Conservation (phyloP, 2,113 vertebrate species). For the Micronycteris hirsuta region DNA sequence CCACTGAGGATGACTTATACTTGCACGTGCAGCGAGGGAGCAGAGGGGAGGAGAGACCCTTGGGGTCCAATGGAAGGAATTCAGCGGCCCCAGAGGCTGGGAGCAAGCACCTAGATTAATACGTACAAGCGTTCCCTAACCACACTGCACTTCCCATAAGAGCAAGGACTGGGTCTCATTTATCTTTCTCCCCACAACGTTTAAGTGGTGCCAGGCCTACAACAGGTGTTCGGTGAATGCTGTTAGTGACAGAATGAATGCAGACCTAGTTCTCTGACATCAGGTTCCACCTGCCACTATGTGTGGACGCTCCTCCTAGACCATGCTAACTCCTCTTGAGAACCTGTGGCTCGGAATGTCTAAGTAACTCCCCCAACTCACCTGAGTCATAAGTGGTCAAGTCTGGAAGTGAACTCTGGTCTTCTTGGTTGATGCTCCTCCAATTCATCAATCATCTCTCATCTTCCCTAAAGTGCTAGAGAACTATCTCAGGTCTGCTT, state of each 20-base stretch:
- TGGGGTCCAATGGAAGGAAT: background rate
- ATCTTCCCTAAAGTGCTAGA: background rate
- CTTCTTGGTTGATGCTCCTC: background rate
- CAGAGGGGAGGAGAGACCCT: background rate
- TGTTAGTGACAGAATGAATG: background rate
- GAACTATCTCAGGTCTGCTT: background rate
- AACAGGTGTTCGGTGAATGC: background rate
- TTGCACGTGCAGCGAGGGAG: background rate
- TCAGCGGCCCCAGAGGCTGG: background rate
- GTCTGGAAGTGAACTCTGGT: background rate
- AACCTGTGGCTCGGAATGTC: background rate
- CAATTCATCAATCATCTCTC: background rate
- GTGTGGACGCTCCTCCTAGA: background rate
- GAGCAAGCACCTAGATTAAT: background rate
- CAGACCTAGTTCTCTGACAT: background rate
- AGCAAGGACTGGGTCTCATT: background rate
- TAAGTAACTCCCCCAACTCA: background rate
- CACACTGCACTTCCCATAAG: background rate
- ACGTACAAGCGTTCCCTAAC: background rate
- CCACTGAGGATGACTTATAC: background rate
- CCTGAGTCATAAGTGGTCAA: background rate
- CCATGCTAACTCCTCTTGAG: background rate
- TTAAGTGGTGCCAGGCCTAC: background rate
- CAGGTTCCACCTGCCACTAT: background rate
- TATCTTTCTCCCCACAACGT: background rate